Evolutionary conservation across 2,888 invertebrate genomes (phyloP), one percentile per base, ranked within the genome.

Genomic region (Perithous albicinctus): DNA sequence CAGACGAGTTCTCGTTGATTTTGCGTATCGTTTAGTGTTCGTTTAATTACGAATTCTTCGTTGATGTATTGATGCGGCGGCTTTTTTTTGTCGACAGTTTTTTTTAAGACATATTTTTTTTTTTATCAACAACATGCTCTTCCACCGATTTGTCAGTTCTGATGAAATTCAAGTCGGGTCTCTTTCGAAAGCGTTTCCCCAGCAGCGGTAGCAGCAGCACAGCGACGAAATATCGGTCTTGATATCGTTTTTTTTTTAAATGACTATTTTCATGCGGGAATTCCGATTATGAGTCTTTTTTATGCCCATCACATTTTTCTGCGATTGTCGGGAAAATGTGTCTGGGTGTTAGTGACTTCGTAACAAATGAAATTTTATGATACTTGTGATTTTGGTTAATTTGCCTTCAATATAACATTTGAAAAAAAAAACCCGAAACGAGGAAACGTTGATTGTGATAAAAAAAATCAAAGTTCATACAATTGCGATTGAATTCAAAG

Each of bases 141-240:
- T 63, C 51, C 61, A 29, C 18, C 72, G 46, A 72, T n/a, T 26
- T 15, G 51, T 18, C 41, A 41, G 26, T 63, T 38, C n/a, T 63
- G 69, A 77, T 51, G 67, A 20, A 63, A 77, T 66, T 63, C 29
- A 12, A 23, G 20, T n/a, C 59, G 26, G 7, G 41, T 29, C 20
- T 54, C 7, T 64, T 64, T 64, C 41, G 51, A 74, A 74, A 64
- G 74, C 32, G 10, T 35, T 51, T 43, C 35, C 61, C 59, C 63
- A 63, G 23, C 59, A 38, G 15, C 61, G 41, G 15, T 6, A 76
- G 56, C 61, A 26, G 46, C 43, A 18, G 32, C 38, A 20, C 41
- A 73, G 41, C 61, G 26, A 59, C 4, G 61, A 75, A 32, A 8
- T 26, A 18, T 66, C 46, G 46, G 2, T 67, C 29, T 61, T 61